Conservation (phyloP, 2,113 vertebrate genomes). For the Condylura cristata region DNA sequence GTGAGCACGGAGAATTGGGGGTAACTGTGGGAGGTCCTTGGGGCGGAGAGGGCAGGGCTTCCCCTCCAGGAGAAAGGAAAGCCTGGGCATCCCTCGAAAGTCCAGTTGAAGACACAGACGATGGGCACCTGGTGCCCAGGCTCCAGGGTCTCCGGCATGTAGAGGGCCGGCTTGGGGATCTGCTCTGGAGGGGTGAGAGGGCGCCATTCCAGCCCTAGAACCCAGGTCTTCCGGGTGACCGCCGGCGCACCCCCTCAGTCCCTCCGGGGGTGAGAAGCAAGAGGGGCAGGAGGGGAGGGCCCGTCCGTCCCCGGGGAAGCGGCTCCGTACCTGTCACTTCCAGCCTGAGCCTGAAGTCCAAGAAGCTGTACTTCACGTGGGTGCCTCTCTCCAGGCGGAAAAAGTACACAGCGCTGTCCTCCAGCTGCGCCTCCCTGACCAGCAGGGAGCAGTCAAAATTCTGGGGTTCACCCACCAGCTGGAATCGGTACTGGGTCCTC, state of each 20-base stretch:
- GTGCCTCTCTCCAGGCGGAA: neutral
- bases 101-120: conserved; percentile 40
- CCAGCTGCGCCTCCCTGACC: accelerated
- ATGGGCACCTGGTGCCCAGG: neutral
- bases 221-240: too few species aligned
- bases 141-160: conserved; percentile 19
- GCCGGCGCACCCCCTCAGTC: accelerated
- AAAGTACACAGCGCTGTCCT: accelerated
- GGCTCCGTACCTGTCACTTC: conserved; percentile 56
- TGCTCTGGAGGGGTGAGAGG: neutral
- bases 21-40: accelerated
- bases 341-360: accelerated
- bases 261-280: neutral
- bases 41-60: neutral
- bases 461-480: neutral
- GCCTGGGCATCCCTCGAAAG: neutral
- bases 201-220: neutral
- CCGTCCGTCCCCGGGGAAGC: neutral
- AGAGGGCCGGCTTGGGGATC: conserved; percentile 61
- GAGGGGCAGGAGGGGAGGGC: accelerated
- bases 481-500: neutral
- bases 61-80: conserved; percentile 66
- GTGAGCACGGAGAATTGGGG: neutral
- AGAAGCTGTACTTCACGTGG: neutral
- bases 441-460: neutral